Evolutionary conservation across 2,113 vertebrate species (phyloP).

Genomic region (Gambusia affinis): DNA sequence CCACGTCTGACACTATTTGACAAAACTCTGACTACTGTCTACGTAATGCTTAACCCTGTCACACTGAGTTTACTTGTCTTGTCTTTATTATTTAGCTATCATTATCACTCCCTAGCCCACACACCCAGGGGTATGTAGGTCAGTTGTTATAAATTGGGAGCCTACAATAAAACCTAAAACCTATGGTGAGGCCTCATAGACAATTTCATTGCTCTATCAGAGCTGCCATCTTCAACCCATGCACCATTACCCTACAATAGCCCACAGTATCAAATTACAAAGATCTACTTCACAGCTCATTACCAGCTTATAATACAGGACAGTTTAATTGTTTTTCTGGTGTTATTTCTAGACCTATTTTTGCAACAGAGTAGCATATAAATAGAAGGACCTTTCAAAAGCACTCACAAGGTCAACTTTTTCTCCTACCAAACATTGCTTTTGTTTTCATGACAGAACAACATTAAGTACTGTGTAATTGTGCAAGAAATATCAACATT

Average conservation of each 20-base stretch:
- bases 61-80: slow-evolving; percentile 40
- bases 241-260: slow-evolving; percentile 55
- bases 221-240: slow-evolving; percentile 47
- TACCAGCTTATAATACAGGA: slow-evolving; percentile 42
- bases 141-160: slow-evolving; percentile 16
- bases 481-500: not conserved
- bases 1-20: slow-evolving; percentile 47
- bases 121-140: slow-evolving; percentile 27
- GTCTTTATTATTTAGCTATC: slow-evolving; percentile 43
- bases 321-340: slow-evolving; percentile 36
- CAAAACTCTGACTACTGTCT: slow-evolving; percentile 50
- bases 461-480: not conserved
- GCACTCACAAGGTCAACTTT: not conserved
- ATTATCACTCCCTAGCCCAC: slow-evolving; percentile 8
- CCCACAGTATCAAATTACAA: slow-evolving; percentile 30
- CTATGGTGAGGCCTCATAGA: slow-evolving; percentile 3
- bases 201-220: slow-evolving; percentile 34
- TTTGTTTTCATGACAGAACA: not conserved
- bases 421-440: not conserved
- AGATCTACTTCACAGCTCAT: slow-evolving; percentile 62
- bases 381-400: not conserved
- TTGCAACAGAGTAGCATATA: slow-evolving; percentile 2
- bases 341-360: slow-evolving; percentile 25
- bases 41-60: slow-evolving; percentile 35
- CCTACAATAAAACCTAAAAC: slow-evolving; percentile 1